phyloP scores from a whole-genome alignment of 2,113 vertebrate genomes.

The Oreocharis arfaki region DNA sequence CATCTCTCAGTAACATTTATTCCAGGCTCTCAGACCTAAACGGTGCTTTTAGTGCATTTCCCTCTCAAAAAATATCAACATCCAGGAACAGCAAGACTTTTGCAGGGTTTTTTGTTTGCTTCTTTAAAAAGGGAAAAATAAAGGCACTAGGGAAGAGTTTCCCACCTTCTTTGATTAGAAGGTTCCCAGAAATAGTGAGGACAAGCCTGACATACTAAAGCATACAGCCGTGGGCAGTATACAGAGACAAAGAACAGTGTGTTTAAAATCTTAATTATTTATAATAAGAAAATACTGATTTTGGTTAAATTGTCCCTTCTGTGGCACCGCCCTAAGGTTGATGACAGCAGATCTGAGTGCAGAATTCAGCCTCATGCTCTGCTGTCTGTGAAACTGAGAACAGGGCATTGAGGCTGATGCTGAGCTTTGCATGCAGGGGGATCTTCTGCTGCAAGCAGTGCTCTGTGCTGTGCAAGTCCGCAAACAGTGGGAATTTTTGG shows the following conservation, averaged over 20 bases:
- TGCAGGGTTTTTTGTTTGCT: not conserved
- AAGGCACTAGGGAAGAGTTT: not conserved
- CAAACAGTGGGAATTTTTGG: not conserved
- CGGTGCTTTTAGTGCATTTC: not conserved
- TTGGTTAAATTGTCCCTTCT: not conserved
- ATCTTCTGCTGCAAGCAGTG: not conserved
- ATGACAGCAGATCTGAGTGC: not conserved
- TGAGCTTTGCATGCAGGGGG: not conserved
- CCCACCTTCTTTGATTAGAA: not conserved
- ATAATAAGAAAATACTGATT: not conserved
- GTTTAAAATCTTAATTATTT: slow-evolving; percentile 13
- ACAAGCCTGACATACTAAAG: not conserved
- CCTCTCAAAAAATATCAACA: not conserved
- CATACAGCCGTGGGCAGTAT: not conserved
- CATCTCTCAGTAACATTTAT: not conserved
- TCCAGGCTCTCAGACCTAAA: not conserved
- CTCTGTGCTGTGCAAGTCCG: not conserved
- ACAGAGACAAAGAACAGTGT: not conserved
- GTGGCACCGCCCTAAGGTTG: not conserved
- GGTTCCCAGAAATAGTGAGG: not conserved
- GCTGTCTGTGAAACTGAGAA: not conserved
- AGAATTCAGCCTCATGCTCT: not conserved
- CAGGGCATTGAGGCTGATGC: not conserved
- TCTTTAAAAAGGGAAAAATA: not conserved
- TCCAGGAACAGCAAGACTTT: not conserved